phyloP scores from a whole-genome alignment of 2,797 vertebrate genomes.

The Bradypodion ventrale region DNA sequence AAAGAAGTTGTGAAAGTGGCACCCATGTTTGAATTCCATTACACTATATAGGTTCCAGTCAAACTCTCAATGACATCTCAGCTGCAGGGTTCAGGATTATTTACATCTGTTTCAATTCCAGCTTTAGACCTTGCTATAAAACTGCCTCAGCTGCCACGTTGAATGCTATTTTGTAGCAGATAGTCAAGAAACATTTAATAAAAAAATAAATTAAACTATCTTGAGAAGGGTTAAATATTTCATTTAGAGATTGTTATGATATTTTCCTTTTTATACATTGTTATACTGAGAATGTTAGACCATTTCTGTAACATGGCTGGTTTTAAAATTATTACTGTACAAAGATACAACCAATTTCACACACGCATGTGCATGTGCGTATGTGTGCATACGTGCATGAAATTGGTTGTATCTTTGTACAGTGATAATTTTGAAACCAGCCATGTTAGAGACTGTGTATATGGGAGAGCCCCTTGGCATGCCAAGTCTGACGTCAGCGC shows the following conservation, averaged over 20 bases:
- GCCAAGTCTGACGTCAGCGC: no score
- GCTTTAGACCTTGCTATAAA: neutral
- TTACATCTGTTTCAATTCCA: neutral
- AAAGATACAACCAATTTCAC: slow-evolving; percentile 2
- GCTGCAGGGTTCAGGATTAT: neutral
- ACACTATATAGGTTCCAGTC: neutral
- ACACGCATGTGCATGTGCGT: no score
- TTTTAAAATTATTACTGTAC: neutral
- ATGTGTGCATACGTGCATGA: no score
- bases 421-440: neutral
- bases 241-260: neutral
- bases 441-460: no score
- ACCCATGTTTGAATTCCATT: neutral
- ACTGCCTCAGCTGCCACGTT: neutral
- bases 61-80: neutral
- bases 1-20: neutral
- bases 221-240: neutral
- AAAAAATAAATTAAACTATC: neutral
- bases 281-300: neutral
- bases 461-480: no score
- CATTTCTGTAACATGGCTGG: neutral
- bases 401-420: neutral
- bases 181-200: neutral
- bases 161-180: no score
- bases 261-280: neutral